Conservation (phyloP, 2,888 invertebrate species). For the Erebia aethiops region DNA sequence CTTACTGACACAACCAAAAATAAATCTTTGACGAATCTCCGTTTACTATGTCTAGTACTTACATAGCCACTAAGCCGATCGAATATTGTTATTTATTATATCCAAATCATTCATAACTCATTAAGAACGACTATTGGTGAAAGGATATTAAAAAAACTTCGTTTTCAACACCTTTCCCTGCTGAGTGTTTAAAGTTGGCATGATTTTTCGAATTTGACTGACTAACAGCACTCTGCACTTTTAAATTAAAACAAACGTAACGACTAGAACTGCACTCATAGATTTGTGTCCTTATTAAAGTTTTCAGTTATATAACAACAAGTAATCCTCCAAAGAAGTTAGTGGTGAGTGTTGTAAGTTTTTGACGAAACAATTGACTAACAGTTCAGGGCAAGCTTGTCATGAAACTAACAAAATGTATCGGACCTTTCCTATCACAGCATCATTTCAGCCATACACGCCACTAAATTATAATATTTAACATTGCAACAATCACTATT, state of each 20-base stretch:
- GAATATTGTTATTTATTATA: slow-evolving; percentile 40
- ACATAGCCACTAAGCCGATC: slow-evolving; percentile 53
- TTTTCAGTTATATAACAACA: slow-evolving; percentile 76
- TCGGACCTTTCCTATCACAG: slow-evolving; percentile 27
- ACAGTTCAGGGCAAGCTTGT: slow-evolving; percentile 47
- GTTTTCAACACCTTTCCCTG: slow-evolving; percentile 72
- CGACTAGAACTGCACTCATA: slow-evolving; percentile 71
- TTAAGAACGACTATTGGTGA: slow-evolving; percentile 58
- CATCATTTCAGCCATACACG: slow-evolving; percentile 34
- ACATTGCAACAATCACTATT: slow-evolving; percentile 34
- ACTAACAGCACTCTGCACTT: slow-evolving; percentile 80
- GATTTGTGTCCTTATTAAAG: slow-evolving; percentile 72
- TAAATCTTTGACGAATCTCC: slow-evolving; percentile 55
- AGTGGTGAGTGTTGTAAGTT: slow-evolving; percentile 81
- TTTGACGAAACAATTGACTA: slow-evolving; percentile 74
- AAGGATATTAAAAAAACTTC: slow-evolving; percentile 68
- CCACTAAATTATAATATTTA: slow-evolving; percentile 24
- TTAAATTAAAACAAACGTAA: slow-evolving; percentile 53
- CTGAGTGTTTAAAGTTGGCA: slow-evolving; percentile 73
- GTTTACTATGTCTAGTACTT: slow-evolving; percentile 67
- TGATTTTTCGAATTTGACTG: slow-evolving; percentile 65
- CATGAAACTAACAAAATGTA: slow-evolving; percentile 39
- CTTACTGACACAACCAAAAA: slow-evolving; percentile 55
- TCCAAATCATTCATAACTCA: slow-evolving; percentile 45
- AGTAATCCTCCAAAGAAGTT: slow-evolving; percentile 73